phyloP scores from a whole-genome alignment of 2,888 invertebrate genomes.

The Abrostola tripartita region DNA sequence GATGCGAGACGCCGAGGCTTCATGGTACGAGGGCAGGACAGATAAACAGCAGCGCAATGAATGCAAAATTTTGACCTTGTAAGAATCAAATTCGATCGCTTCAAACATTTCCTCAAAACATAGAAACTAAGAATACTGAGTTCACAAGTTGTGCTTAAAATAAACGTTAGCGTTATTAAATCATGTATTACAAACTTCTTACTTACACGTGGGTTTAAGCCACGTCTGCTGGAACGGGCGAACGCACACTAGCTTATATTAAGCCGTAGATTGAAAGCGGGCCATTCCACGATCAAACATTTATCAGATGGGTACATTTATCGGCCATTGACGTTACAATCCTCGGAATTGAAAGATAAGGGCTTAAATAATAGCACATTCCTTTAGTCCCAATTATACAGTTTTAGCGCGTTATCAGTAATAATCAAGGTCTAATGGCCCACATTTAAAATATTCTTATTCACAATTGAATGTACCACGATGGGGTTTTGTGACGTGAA shows the following conservation, averaged over 20 bases:
- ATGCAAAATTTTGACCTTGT: background rate
- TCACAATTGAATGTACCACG: background rate
- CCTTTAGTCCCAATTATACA: too few relatives aligned
- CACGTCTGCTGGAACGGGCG: background rate
- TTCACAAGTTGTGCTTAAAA: conserved; percentile 47
- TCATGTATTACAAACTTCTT: conserved; percentile 28
- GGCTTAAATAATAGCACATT: too few relatives aligned
- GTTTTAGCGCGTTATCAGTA: too few relatives aligned
- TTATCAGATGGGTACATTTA: too few relatives aligned
- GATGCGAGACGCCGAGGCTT: too few relatives aligned
- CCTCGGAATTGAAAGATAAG: too few relatives aligned
- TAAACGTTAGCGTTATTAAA: conserved; percentile 23
- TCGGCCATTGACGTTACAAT: too few relatives aligned
- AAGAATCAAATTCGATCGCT: conserved; percentile 12
- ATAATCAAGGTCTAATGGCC: background rate
- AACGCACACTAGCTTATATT: background rate
- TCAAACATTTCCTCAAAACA: conserved; percentile 12
- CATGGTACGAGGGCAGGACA: too few relatives aligned
- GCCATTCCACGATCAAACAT: background rate
- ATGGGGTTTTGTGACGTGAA: background rate
- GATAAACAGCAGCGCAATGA: too few relatives aligned
- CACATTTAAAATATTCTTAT: background rate
- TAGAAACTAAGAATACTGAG: conserved; percentile 46
- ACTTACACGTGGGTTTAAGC: conserved; percentile 12
- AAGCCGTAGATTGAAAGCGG: background rate